These are phyloP conservation scores for Antheraea mylitta DNA, from an alignment of 1,140 invertebrate species.

Conservation along the genomic window DNA sequence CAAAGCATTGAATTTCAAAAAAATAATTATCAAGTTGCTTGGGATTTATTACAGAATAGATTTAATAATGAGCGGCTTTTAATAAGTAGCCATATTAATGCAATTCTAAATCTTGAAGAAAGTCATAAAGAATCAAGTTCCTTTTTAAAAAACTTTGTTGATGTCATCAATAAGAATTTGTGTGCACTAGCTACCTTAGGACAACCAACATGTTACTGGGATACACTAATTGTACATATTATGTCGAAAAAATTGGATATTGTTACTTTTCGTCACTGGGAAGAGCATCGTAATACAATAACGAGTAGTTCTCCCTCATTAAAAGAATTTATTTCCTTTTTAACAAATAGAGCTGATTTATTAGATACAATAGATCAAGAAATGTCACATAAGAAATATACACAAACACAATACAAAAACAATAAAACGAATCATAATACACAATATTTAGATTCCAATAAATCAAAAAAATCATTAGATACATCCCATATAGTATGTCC, in stretches of 20 bases:
- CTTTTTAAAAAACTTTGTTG: too few relatives aligned
- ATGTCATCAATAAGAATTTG: too few relatives aligned
- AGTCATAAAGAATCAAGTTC: too few relatives aligned
- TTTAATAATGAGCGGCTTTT: constrained; percentile 30
- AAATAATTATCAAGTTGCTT: constrained; percentile 32
- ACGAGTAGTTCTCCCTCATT: constrained; percentile 16
- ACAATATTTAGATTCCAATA: constrained; percentile 4
- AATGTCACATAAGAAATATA: constrained; percentile 18
- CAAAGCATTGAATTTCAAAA: constrained; percentile 24
- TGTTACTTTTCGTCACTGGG: too few relatives aligned
- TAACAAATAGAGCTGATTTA: constrained; percentile 27
- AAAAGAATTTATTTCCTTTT: constrained; percentile 29
- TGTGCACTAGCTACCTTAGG: too few relatives aligned
- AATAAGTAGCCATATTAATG: constrained; percentile 31
- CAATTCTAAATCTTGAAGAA: too few relatives aligned
- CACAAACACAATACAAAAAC: constrained; percentile 4
- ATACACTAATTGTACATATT: too few relatives aligned
- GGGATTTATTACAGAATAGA: constrained; percentile 27
- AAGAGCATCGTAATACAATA: too few relatives aligned
- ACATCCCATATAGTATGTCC: constrained; percentile 9
- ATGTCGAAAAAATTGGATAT: too few relatives aligned
- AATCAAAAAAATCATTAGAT: too few relatives aligned
- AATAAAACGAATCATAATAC: constrained; percentile 16
- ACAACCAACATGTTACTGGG: too few relatives aligned
- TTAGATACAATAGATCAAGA: constrained; percentile 22